phyloP scores from a whole-genome alignment of 2,113 vertebrate species.

The Urocolius indicus region DNA sequence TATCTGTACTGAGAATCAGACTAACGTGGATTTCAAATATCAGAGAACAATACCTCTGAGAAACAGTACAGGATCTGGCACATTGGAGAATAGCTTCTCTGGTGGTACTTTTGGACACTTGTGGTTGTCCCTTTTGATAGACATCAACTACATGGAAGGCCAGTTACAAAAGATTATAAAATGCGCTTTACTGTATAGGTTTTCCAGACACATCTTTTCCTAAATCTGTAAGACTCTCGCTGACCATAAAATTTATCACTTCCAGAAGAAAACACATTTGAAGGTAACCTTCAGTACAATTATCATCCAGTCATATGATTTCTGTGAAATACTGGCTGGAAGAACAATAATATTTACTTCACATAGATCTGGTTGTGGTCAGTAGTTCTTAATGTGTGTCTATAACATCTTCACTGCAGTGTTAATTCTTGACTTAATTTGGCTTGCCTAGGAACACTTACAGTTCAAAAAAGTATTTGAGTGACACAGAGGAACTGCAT shows the following conservation, averaged over 20 bases:
- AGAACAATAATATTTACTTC: background rate
- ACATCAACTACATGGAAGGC: background rate
- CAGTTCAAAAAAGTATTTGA: background rate
- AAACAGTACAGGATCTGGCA: background rate
- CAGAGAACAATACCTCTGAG: background rate
- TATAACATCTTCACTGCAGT: background rate
- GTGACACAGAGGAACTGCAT: background rate
- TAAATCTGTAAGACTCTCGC: background rate
- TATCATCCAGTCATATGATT: background rate
- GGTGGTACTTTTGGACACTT: accelerated
- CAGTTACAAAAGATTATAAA: background rate
- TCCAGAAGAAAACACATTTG: background rate
- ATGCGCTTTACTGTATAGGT: background rate
- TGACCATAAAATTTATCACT: background rate
- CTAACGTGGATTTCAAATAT: background rate
- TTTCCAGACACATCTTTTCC: background rate
- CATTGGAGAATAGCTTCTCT: background rate
- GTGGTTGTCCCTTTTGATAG: background rate
- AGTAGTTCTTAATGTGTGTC: background rate
- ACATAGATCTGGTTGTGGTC: background rate
- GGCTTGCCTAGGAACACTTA: background rate
- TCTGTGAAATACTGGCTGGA: background rate
- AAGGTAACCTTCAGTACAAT: background rate
- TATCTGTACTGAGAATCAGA: background rate
- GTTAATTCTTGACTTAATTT: background rate